Conservation (phyloP, 2,797 vertebrate species). For the Capromys pilorides region DNA sequence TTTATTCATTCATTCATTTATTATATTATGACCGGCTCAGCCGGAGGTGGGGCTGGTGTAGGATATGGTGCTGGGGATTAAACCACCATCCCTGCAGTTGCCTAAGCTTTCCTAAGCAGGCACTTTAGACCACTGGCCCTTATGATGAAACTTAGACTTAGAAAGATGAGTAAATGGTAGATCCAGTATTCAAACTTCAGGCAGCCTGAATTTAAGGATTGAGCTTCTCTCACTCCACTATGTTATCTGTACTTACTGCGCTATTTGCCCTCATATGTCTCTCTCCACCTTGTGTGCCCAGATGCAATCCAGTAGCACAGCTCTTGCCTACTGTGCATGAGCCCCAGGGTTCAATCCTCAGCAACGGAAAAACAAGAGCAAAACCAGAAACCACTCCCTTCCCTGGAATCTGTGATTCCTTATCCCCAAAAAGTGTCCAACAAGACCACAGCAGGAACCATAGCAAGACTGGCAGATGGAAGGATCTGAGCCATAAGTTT, state of each 20-base stretch:
- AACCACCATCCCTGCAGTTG: too few species aligned
- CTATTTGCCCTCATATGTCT: not conserved
- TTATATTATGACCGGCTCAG: too few species aligned
- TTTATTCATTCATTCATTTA: too few species aligned
- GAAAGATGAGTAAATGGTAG: not conserved
- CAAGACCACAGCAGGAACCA: not conserved
- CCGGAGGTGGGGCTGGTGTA: too few species aligned
- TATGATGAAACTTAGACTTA: not conserved
- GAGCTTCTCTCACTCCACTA: not conserved
- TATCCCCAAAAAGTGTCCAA: not conserved
- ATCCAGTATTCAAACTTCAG: conserved; percentile 28
- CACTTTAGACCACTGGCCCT: not conserved
- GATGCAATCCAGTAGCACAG: not conserved
- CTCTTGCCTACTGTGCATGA: too few species aligned
- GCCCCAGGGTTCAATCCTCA: not conserved
- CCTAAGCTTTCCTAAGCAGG: too few species aligned
- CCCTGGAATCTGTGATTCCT: not conserved
- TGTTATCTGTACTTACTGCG: not conserved
- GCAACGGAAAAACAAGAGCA: not conserved
- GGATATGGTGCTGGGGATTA: too few species aligned
- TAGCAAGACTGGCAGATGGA: not conserved
- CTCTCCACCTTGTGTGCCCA: not conserved
- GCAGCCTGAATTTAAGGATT: not conserved
- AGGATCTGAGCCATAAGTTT: not conserved
- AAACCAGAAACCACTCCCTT: not conserved